Evolutionary conservation across 1,140 invertebrate species (phyloP).

Genomic region (Euwallacea similis): DNA sequence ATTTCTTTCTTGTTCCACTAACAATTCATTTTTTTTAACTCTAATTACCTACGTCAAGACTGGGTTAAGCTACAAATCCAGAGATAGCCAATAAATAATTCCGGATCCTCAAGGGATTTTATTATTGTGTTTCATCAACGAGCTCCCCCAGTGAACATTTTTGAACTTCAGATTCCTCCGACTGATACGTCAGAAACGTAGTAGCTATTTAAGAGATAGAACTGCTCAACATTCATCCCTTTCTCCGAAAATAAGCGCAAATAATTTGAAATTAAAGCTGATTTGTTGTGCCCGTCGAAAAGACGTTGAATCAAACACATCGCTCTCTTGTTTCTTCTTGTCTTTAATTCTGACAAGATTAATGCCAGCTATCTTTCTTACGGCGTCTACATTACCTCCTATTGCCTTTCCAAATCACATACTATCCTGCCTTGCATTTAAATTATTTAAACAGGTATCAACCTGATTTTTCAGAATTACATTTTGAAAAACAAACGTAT

Average conservation of each 20-base stretch:
- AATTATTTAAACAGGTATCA: slow-evolving; percentile 42
- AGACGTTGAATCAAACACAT: slow-evolving; percentile 39
- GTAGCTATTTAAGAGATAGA: slow-evolving; percentile 9
- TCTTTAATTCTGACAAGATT: slow-evolving; percentile 41
- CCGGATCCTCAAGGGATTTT: neutral
- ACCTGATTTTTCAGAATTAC: slow-evolving; percentile 1
- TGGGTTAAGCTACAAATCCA: no score
- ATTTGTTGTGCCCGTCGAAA: slow-evolving; percentile 37
- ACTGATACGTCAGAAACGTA: slow-evolving; percentile 7
- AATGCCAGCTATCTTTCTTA: slow-evolving; percentile 40
- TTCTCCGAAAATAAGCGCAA: slow-evolving; percentile 22
- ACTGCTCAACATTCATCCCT: neutral
- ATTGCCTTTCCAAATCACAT: slow-evolving; percentile 38
- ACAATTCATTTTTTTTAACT: neutral
- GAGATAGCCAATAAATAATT: slow-evolving; percentile 1
- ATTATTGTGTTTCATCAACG: slow-evolving; percentile 4
- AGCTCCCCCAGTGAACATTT: slow-evolving; percentile 1
- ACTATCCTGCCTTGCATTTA: slow-evolving; percentile 41
- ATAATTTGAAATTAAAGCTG: slow-evolving; percentile 38
- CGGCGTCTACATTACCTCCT: slow-evolving; percentile 39
- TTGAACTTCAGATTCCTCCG: neutral
- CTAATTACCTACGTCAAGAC: neutral
- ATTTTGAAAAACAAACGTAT: no score
- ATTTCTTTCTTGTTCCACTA: slow-evolving; percentile 14
- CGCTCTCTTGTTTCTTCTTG: slow-evolving; percentile 38